phyloP scores from a whole-genome alignment of 92 coral and sea anemone species.

The Paragorgia papillata region DNA sequence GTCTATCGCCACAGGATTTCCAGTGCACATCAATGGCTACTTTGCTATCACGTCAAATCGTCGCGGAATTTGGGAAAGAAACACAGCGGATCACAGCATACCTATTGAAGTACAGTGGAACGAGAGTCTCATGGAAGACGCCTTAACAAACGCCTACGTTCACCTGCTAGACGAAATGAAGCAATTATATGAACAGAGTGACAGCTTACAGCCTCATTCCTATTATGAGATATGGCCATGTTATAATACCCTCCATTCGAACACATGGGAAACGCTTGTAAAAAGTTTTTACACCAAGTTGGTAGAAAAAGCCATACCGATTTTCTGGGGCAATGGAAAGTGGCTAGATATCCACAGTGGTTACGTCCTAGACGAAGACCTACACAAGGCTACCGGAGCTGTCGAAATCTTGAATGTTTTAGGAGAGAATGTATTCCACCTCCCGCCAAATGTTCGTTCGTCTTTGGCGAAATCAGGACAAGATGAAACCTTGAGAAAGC shows the following conservation, averaged over 20 bases:
- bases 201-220: slow-evolving; percentile 43
- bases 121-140: too few species aligned
- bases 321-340: too few species aligned
- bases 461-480: slow-evolving; percentile 55
- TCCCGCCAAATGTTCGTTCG: slow-evolving; percentile 50
- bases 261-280: slow-evolving; percentile 77
- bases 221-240: slow-evolving; percentile 80
- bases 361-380: slow-evolving; percentile 55
- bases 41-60: slow-evolving; percentile 80
- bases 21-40: slow-evolving; percentile 75
- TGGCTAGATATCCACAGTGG: slow-evolving; percentile 44
- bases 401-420: slow-evolving; percentile 45
- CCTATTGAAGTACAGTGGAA: slow-evolving; percentile 92
- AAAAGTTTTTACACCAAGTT: slow-evolving; percentile 57
- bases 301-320: slow-evolving; percentile 43
- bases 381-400: slow-evolving; percentile 57
- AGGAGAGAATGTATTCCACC: slow-evolving; percentile 54
- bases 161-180: slow-evolving; percentile 59
- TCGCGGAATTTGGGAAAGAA: slow-evolving; percentile 75
- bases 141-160: slow-evolving; percentile 81
- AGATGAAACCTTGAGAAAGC: slow-evolving; percentile 13
- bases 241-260: slow-evolving; percentile 64
- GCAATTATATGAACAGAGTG: slow-evolving; percentile 59
- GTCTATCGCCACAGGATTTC: slow-evolving; percentile 70
- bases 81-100: too few species aligned